Percentiles rank a stretch among this genome's conserved stretches.
Evolutionary conservation across 2,888 invertebrate species (phyloP).

Genomic region (Tetanocera ferruginea): DNA sequence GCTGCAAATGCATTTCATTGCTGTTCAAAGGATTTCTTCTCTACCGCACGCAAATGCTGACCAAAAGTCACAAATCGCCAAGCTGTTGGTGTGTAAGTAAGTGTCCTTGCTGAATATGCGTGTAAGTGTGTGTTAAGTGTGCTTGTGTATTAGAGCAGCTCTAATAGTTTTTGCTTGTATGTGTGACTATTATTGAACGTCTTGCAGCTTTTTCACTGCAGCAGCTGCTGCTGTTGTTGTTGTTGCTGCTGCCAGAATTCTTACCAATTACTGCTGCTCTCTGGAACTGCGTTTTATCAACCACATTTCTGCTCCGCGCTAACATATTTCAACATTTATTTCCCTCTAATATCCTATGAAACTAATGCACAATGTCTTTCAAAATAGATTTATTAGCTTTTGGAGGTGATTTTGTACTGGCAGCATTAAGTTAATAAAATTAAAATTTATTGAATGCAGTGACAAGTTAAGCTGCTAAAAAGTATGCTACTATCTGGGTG

Average conservation of each 20-base stretch:
- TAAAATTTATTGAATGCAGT: conserved; percentile 31
- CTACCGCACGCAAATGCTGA: background rate
- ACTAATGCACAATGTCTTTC: conserved; percentile 20
- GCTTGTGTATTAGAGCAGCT: background rate
- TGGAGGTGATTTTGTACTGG: conserved; percentile 17
- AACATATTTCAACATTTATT: background rate
- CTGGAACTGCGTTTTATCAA: background rate
- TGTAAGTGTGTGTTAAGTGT: background rate
- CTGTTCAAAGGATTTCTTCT: background rate
- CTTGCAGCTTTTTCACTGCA: background rate
- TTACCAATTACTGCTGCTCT: background rate
- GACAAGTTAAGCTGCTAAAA: conserved; percentile 16
- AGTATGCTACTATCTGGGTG: background rate
- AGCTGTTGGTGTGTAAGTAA: no score
- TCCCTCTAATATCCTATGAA: background rate
- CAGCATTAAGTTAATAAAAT: conserved; percentile 33
- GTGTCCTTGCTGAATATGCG: no score
- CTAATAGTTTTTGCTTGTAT: background rate
- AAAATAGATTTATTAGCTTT: conserved; percentile 28
- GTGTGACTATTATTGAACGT: background rate
- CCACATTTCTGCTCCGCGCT: background rate
- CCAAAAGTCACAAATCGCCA: conserved; percentile 16
- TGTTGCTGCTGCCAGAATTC: background rate
- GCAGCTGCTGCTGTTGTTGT: background rate
- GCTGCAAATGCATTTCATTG: conserved; percentile 1